Evolutionary conservation across 2,888 invertebrate species (phyloP), one percentile per base, ranked within the genome.

Genomic region (Thalpophila matura): DNA sequence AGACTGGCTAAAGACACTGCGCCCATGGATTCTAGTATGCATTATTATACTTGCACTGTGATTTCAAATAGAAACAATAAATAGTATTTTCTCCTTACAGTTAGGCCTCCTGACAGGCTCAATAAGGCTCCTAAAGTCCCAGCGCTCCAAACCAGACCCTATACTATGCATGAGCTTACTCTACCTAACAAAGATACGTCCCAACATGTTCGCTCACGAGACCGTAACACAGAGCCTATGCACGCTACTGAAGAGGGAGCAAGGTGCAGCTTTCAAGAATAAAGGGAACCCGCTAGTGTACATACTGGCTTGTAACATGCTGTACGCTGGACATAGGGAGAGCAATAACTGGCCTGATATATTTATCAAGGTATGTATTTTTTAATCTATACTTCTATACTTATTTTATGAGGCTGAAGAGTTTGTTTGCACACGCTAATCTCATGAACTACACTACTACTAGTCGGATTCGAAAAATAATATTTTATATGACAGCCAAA

Each of bases 291-390:
- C 97, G 0, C 92, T 97, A 40, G 97, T 98, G 37, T 97, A 98
- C 74, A 97, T 98, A 26, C 90, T 98, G 42, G 97, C 98, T 4
- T 97, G 98, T 64, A 99, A 98, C 91, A 95, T 99, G 82, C 91
- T 99, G 53, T 96, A 97, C 84, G 96, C 97, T 74, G 98, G 98
- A 0, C 98, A 97, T 87, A 95, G 96, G 46, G 98, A 99, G 37
- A 97, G 97, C 76, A 96, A 96, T 67, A 97, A 97, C 79, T 99
- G 99, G 99, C 99, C 99, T 0, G 98, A 99, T 86, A 95, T 96
- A 56, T 98, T 99, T 94, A 96, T 99, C 1, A 98, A 98, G 96
- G 98, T 98, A 85, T 4, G 58, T 26, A 10, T 12, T 4, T 33
- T 14, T 31, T n/a, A n/a, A n/a, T n/a, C n/a, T n/a, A n/a, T n/a